Percentiles rank a stretch among this genome's conserved stretches.
Conservation (phyloP, 23 tunicate species). For the Halocynthia aurantium region DNA sequence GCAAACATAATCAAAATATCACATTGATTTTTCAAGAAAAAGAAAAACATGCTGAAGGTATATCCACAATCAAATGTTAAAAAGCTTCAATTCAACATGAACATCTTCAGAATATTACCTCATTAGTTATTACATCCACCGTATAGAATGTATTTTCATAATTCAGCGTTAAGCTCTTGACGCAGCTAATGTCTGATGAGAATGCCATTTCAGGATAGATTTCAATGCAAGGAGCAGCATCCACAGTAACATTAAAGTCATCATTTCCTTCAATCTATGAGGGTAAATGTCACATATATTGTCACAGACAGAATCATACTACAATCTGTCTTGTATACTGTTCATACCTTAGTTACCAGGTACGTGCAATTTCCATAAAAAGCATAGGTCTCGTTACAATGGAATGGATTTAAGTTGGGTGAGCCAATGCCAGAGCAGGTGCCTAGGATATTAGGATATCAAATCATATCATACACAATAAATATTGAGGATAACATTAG, state of each 20-base stretch:
- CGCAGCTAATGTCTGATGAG: slow-evolving; percentile 3
- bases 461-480: too few relatives aligned
- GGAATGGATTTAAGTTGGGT: slow-evolving; percentile 1
- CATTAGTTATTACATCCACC: not conserved
- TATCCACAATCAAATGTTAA: too few relatives aligned
- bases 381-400: not conserved
- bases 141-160: not conserved
- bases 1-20: too few relatives aligned
- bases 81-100: too few relatives aligned
- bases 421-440: not conserved
- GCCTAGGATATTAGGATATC: not conserved
- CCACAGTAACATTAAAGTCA: not conserved
- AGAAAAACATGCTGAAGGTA: too few relatives aligned
- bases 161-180: slow-evolving; percentile 8
- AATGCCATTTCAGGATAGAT: slow-evolving; percentile 6
- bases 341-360: slow-evolving; percentile 1
- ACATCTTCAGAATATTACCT: not conserved
- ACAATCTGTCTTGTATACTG: not conserved
- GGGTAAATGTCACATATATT: not conserved
- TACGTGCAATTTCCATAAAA: not conserved
- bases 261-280: not conserved
- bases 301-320: not conserved
- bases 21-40: too few relatives aligned
- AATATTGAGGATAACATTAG: too few relatives aligned
- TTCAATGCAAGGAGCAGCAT: not conserved